Evolutionary conservation across 2,797 vertebrate genomes (phyloP).

Genomic region (Gymnoscopelus microlampas): DNA sequence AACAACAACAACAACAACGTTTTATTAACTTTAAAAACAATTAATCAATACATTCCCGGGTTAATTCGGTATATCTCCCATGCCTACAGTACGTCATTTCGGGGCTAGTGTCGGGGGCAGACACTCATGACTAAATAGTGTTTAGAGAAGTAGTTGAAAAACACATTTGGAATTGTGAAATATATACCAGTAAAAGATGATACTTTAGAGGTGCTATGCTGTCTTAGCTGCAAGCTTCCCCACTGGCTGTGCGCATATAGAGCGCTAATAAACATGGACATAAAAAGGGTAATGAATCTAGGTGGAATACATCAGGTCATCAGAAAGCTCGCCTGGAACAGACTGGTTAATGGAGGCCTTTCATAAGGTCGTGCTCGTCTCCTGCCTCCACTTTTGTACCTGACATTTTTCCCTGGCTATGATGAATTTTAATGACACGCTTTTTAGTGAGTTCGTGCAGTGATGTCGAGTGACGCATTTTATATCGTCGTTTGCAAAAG

Average conservation of each 20-base stretch:
- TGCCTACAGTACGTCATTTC: too few species aligned
- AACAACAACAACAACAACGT: too few species aligned
- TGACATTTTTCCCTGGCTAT: background rate
- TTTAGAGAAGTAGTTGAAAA: too few species aligned
- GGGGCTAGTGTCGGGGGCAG: too few species aligned
- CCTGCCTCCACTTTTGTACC: background rate
- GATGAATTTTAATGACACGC: slow-evolving; percentile 32
- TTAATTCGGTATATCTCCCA: too few species aligned
- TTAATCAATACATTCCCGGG: too few species aligned
- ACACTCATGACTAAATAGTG: too few species aligned
- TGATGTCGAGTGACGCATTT: slow-evolving; percentile 24
- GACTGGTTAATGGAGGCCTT: slow-evolving; percentile 27
- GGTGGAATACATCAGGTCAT: slow-evolving; percentile 15
- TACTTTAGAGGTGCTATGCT: background rate
- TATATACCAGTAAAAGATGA: too few species aligned
- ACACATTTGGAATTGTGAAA: too few species aligned
- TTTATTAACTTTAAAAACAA: too few species aligned
- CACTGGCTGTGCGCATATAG: background rate
- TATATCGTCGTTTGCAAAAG: slow-evolving; percentile 17
- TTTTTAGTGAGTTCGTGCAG: slow-evolving; percentile 12
- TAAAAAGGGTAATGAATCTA: slow-evolving; percentile 31
- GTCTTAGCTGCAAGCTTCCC: background rate
- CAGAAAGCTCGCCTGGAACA: slow-evolving; percentile 18
- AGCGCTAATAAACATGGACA: slow-evolving; percentile 21
- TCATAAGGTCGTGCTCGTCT: slow-evolving; percentile 27